phyloP scores from a whole-genome alignment of 1,140 invertebrate species.

The Thaumatotibia leucotreta region DNA sequence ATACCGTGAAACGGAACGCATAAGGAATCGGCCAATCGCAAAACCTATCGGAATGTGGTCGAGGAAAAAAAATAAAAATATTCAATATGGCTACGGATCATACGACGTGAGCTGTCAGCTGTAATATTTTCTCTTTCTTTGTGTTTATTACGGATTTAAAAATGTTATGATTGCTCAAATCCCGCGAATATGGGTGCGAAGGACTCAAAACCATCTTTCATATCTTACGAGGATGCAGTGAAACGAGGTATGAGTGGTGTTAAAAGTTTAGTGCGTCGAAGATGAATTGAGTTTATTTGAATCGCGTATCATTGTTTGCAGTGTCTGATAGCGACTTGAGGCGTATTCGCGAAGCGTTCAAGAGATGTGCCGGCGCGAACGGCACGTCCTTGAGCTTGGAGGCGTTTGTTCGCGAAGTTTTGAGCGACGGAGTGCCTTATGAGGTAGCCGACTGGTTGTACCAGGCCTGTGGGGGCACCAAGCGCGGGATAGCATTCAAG shows the following conservation, averaged over 20 bases:
- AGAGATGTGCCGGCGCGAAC: conserved; percentile 84
- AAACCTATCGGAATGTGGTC: neutral
- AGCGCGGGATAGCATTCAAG: conserved; percentile 88
- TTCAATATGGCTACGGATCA: conserved; percentile 67
- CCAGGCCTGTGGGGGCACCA: conserved; percentile 87
- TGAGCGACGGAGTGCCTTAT: conserved; percentile 88
- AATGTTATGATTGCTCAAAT: conserved; percentile 57
- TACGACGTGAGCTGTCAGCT: conserved; percentile 70
- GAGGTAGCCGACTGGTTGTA: conserved; percentile 89
- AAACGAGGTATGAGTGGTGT: conserved; percentile 82
- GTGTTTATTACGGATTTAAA: conserved; percentile 66
- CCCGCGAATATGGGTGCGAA: conserved; percentile 86
- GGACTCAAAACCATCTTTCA: conserved; percentile 89
- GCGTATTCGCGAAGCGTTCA: conserved; percentile 90
- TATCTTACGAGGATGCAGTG: conserved; percentile 90
- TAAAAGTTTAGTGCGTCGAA: conserved; percentile 40
- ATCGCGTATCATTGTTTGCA: conserved; percentile 71
- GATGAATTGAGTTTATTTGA: conserved; percentile 34
- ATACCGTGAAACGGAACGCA: neutral
- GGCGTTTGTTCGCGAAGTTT: conserved; percentile 87
- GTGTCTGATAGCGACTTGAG: conserved; percentile 89
- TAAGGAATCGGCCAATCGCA: neutral
- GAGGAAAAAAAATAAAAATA: conserved; percentile 40
- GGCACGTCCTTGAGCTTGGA: conserved; percentile 83
- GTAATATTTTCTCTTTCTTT: conserved; percentile 68